Conservation (phyloP, 2,888 invertebrate genomes). For the Hemaris fuciformis region DNA sequence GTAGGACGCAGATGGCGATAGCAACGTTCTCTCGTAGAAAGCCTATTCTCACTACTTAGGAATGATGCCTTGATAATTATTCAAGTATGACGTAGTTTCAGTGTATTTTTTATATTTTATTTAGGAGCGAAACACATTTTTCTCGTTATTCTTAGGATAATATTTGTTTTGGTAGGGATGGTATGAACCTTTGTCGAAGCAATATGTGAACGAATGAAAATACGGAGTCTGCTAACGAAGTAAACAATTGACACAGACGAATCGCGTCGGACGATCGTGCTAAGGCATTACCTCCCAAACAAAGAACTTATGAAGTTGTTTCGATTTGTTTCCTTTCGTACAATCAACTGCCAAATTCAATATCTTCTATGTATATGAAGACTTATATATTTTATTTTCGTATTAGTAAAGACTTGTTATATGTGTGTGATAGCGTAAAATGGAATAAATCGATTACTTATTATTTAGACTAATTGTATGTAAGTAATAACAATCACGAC, state of each 20-base stretch:
- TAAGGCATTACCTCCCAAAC: slow-evolving; percentile 57
- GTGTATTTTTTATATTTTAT: background rate
- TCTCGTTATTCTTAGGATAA: slow-evolving; percentile 26
- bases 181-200: slow-evolving; percentile 58
- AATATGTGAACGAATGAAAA: slow-evolving; percentile 56
- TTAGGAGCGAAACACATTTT: background rate
- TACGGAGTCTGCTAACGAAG: slow-evolving; percentile 72
- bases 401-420: too few relatives aligned
- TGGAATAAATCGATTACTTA: too few relatives aligned
- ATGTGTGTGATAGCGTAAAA: too few relatives aligned
- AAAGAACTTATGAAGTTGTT: slow-evolving; percentile 28
- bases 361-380: background rate
- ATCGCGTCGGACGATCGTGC: slow-evolving; percentile 57
- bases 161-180: slow-evolving; percentile 36
- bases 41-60: slow-evolving; percentile 51
- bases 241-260: slow-evolving; percentile 73
- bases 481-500: too few relatives aligned
- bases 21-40: slow-evolving; percentile 47
- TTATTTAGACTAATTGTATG: too few relatives aligned
- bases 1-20: slow-evolving; percentile 67
- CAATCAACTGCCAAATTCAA: background rate
- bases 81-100: slow-evolving; percentile 6
- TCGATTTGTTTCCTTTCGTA: background rate
- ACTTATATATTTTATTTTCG: too few relatives aligned
- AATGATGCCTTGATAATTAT: slow-evolving; percentile 40